Percentiles rank a stretch among this genome's conserved stretches.
These are phyloP conservation scores for Sciurus carolinensis DNA, from an alignment of 2,797 vertebrate species.

Conservation along the genomic window DNA sequence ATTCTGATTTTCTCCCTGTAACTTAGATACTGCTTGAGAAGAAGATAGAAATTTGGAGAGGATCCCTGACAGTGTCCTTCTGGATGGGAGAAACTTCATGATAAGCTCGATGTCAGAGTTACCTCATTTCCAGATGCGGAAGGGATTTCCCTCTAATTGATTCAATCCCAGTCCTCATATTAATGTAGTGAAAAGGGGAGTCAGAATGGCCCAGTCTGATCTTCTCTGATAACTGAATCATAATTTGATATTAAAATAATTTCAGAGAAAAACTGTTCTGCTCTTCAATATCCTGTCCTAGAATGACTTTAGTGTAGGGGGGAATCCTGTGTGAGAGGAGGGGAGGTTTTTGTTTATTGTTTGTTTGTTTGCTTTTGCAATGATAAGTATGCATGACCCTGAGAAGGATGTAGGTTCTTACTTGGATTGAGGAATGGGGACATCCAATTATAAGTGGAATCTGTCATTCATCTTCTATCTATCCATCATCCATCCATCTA, in stretches of 20 bases:
- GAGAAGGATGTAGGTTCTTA: neutral
- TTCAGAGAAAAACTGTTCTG: neutral
- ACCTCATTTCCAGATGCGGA: neutral
- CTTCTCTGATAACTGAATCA: neutral
- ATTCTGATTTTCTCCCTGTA: neutral
- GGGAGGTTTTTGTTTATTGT: neutral
- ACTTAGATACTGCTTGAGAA: constrained; percentile 4
- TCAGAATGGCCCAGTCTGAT: neutral
- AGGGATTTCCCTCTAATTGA: neutral
- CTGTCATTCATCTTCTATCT: neutral
- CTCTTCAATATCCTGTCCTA: neutral
- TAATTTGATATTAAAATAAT: neutral
- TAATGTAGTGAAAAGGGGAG: neutral
- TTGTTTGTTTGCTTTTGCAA: neutral
- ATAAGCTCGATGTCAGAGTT: neutral
- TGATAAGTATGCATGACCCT: neutral
- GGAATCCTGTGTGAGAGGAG: neutral
- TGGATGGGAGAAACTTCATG: neutral
- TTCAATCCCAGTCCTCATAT: neutral
- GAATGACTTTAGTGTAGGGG: neutral
- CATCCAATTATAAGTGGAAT: neutral
- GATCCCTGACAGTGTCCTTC: neutral
- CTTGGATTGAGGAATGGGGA: neutral
- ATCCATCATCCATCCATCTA: too few species aligned
- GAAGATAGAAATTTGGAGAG: constrained; percentile 12